These are phyloP conservation scores for Hybognathus amarus DNA, from an alignment of 2,797 vertebrate genomes.

Conservation along the genomic window DNA sequence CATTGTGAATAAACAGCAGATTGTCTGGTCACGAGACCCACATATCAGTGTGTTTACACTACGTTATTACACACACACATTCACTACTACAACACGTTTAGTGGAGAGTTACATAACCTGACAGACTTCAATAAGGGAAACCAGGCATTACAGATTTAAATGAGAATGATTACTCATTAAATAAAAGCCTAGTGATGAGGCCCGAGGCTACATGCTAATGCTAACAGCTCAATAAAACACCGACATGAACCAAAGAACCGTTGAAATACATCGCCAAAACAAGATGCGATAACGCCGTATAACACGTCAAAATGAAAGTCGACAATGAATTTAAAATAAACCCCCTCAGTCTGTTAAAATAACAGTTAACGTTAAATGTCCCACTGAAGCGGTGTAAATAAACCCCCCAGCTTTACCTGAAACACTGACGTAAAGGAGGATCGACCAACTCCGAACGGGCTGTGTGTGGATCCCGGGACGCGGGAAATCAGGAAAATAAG, in stretches of 20 bases:
- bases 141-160: background rate
- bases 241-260: background rate
- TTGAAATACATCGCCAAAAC: background rate
- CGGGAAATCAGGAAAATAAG: background rate
- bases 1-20: background rate
- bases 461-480: conserved; percentile 4
- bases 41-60: background rate
- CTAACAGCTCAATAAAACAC: conserved; percentile 35
- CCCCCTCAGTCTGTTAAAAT: background rate
- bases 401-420: conserved; percentile 37
- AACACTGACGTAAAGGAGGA: conserved; percentile 32
- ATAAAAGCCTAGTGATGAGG: conserved; percentile 3
- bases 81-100: background rate
- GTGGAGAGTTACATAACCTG: background rate
- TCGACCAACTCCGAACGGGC: conserved; percentile 14
- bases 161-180: background rate
- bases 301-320: background rate
- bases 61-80: background rate
- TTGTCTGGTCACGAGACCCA: background rate
- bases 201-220: conserved; percentile 41
- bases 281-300: background rate
- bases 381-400: background rate
- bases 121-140: background rate
- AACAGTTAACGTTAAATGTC: no score
- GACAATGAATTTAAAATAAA: background rate